Evolutionary conservation across 2,888 invertebrate genomes (phyloP).

Genomic region (Torymus tubicola): DNA sequence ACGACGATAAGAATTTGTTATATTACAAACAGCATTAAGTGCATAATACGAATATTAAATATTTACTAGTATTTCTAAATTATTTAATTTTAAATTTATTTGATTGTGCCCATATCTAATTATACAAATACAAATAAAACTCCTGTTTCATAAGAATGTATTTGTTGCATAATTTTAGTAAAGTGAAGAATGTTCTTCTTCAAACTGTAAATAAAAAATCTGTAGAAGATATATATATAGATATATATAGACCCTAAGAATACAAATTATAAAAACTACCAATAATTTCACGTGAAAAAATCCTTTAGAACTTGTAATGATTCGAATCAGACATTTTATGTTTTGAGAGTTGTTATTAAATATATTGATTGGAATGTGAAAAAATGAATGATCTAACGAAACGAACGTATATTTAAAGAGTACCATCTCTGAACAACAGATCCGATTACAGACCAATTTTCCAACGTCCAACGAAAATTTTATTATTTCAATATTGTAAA

Average conservation of each 20-base stretch:
- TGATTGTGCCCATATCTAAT: conserved; percentile 17
- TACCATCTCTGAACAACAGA: too few relatives aligned
- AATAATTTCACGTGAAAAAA: too few relatives aligned
- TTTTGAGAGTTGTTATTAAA: too few relatives aligned
- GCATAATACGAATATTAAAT: not conserved
- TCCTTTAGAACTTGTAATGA: too few relatives aligned
- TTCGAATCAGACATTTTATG: too few relatives aligned
- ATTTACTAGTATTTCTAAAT: not conserved
- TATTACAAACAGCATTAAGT: not conserved
- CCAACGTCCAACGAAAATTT: not conserved
- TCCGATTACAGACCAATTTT: not conserved
- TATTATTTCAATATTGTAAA: conserved; percentile 13
- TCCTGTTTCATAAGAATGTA: conserved; percentile 32
- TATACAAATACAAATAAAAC: conserved; percentile 18
- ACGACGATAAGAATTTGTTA: not conserved
- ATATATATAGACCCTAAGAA: conserved; percentile 30
- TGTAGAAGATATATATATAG: conserved; percentile 29
- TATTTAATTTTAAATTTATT: conserved; percentile 3
- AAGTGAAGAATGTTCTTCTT: conserved; percentile 28
- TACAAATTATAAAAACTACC: conserved; percentile 1
- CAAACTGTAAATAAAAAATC: conserved; percentile 40
- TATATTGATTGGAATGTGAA: too few relatives aligned
- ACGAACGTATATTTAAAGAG: too few relatives aligned
- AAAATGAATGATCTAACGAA: not conserved
- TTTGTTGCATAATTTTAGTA: conserved; percentile 49